Evolutionary conservation across 1,140 invertebrate species (phyloP).

Genomic region (Ooceraea biroi): DNA sequence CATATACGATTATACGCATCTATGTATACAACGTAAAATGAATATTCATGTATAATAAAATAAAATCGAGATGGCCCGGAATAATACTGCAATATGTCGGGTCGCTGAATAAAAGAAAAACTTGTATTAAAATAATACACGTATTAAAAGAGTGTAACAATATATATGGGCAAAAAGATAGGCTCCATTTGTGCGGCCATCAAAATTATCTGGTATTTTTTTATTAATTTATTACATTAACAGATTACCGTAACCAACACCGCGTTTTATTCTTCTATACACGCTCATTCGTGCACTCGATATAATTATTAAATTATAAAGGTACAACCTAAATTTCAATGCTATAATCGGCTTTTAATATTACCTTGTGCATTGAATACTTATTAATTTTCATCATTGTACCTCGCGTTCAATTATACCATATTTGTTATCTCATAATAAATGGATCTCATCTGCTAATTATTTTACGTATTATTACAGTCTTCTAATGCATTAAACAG

Average conservation of each 20-base stretch:
- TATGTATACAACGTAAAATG: background rate
- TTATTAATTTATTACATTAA: conserved; percentile 20
- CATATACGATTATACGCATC: too few species aligned
- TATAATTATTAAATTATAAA: conserved; percentile 36
- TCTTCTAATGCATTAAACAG: conserved; percentile 25
- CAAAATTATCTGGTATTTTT: background rate
- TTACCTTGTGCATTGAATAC: conserved; percentile 39
- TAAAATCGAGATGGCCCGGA: background rate
- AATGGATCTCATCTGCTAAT: conserved; percentile 22
- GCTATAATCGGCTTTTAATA: conserved; percentile 52
- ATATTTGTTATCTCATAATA: conserved; percentile 40
- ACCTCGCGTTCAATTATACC: conserved; percentile 37
- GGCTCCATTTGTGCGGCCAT: too few species aligned
- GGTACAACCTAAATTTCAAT: conserved; percentile 45
- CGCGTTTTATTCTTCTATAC: background rate
- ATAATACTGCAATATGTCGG: background rate
- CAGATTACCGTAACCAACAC: background rate
- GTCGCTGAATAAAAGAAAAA: background rate
- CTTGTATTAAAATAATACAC: background rate
- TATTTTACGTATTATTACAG: conserved; percentile 27
- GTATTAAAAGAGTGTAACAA: background rate
- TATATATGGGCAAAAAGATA: background rate
- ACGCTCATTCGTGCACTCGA: background rate
- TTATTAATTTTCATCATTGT: conserved; percentile 48
- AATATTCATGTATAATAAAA: background rate